Base-by-base conservation (phyloP, 1,140 invertebrate genomes). In the Globodera ellingtonae region DNA sequence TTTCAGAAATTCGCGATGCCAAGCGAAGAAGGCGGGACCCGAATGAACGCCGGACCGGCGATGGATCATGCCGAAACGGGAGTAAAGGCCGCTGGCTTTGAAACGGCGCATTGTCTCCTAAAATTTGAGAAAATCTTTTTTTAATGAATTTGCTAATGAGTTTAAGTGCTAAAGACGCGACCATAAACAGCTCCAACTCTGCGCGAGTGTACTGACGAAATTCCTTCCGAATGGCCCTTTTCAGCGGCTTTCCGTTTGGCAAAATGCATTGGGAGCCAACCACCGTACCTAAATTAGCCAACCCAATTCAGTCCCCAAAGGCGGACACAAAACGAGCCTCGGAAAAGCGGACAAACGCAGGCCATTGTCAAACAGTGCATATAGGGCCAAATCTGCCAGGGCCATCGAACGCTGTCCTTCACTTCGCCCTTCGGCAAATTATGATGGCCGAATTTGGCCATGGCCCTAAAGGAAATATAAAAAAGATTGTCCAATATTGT, bases 191-290 rank as follows among this genome's bases (percentile, higher is more conserved):
- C 3, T 79, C 47, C 71, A 89, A 78, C 77, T 91, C 90, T 10
- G 87, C 82, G 48, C 88, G 84, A 0, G 84, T 89, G 75, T 91
- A 75, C 79, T 85, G 87, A 47, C 90, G 82, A 82, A 89, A 90
- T 79, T 91, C 90, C 75, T 90, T 90, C n/a, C 90, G 79, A 15
- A 85, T 65, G 8, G 87, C 85, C 78, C 82, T 84, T 52, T 74
- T 47, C 21, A 89, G 77, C 6, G 81, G 74, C 69, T 87, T 80
- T 24, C 87, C 87, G 70, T 80, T 83, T 2, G 83, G 78, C 10
- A 88, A 80, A 81, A 80, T 79, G 81, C 87, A 88, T 70, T 74
- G 4, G 21, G 48, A 48, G 66, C 80, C 83, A 78, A 18, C 7
- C 21, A 75, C 78, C 18, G 80, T 52, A 5, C 52, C 79, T 72